These are phyloP conservation scores for Cinclus mexicanus DNA, from an alignment of 2,113 vertebrate species.

Conservation along the genomic window DNA sequence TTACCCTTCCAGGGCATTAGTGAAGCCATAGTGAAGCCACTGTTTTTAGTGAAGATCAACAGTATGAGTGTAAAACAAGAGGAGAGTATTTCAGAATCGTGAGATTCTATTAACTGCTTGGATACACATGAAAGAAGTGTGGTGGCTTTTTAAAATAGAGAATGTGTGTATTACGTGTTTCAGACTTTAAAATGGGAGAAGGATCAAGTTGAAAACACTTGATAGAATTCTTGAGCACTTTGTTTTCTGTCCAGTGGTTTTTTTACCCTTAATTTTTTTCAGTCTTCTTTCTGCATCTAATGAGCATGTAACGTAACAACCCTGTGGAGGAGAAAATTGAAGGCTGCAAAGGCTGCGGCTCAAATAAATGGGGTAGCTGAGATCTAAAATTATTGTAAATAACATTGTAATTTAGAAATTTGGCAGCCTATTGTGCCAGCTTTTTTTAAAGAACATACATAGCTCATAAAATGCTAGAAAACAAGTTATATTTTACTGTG, in stretches of 20 bases:
- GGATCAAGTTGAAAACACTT: background rate
- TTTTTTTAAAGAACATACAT: background rate
- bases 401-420: constrained; percentile 21
- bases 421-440: background rate
- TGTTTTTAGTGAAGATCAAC: background rate
- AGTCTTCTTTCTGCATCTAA: constrained; percentile 14
- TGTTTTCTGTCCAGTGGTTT: constrained; percentile 43
- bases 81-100: background rate
- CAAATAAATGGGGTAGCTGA: constrained; percentile 22
- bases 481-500: background rate
- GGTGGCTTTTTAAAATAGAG: background rate
- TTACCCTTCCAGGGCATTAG: background rate
- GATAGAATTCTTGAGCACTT: constrained; percentile 8
- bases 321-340: constrained; percentile 49
- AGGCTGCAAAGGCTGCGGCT: background rate
- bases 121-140: background rate
- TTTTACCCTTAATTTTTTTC: constrained; percentile 10
- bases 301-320: background rate
- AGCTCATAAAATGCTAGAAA: background rate
- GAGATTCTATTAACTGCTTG: background rate
- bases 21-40: background rate
- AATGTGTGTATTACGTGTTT: background rate
- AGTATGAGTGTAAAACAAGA: background rate
- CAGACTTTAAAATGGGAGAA: background rate
- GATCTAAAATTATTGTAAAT: constrained; percentile 47